phyloP scores from a whole-genome alignment of 2,797 vertebrate genomes.

The Eulemur albifrons region DNA sequence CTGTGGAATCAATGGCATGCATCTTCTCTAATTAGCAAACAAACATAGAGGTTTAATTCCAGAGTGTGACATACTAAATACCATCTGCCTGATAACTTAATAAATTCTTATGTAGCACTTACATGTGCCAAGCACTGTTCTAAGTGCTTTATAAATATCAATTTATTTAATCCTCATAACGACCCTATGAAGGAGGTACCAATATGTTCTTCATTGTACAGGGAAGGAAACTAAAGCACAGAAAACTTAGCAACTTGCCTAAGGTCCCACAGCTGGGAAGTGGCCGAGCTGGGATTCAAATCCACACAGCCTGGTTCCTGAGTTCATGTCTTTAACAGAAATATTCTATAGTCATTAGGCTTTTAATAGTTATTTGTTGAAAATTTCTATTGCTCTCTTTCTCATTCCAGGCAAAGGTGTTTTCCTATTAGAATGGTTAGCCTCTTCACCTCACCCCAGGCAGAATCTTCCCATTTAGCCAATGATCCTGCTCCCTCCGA shows the following conservation, averaged over 20 bases:
- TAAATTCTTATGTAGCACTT: not conserved
- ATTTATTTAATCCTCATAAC: not conserved
- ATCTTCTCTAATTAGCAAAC: slow-evolving; percentile 9
- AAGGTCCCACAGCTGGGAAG: not conserved
- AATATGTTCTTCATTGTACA: not conserved
- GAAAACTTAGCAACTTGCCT: not conserved
- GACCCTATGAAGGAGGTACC: not conserved
- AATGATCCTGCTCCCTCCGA: not conserved
- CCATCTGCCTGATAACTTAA: not conserved
- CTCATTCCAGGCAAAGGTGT: not conserved
- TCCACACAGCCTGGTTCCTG: not conserved
- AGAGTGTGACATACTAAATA: not conserved
- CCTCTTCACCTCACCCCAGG: not conserved
- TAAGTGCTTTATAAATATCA: slow-evolving; percentile 31
- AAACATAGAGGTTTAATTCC: not conserved
- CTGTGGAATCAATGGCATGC: not conserved
- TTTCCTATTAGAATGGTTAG: not conserved
- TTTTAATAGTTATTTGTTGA: not conserved
- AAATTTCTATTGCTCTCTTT: not conserved
- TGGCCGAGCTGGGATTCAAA: not conserved
- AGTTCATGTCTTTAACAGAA: not conserved
- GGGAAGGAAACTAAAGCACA: not conserved
- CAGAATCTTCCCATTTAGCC: not conserved
- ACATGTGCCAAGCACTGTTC: not conserved
- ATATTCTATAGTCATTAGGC: not conserved